Percentiles rank a stretch among this genome's conserved stretches.
phyloP scores from a whole-genome alignment of 2,113 vertebrate species.

The Gracilinanus agilis region DNA sequence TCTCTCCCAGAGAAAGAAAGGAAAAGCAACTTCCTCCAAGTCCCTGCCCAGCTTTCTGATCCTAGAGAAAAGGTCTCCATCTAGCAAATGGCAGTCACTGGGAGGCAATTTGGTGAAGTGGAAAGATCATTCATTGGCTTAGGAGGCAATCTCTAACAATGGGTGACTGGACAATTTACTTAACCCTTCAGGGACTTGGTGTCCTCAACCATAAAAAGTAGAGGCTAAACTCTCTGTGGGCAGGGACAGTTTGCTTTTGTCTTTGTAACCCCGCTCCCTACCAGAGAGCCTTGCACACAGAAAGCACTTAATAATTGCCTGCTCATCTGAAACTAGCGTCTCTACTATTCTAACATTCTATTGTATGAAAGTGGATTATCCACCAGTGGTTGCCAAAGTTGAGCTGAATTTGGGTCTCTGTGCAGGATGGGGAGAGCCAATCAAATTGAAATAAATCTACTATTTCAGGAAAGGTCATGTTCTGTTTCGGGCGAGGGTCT shows the following conservation, averaged over 20 bases:
- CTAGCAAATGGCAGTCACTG: background rate
- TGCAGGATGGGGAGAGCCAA: background rate
- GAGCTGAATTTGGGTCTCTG: no score
- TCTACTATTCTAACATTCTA: background rate
- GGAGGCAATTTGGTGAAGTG: background rate
- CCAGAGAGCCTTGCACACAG: background rate
- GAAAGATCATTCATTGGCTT: background rate
- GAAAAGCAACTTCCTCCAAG: background rate
- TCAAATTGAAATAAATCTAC: background rate
- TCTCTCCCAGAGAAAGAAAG: background rate
- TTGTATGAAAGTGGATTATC: background rate
- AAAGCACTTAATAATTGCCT: background rate
- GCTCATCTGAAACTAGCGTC: background rate
- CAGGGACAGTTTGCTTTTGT: background rate
- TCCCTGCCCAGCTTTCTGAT: background rate
- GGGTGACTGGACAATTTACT: background rate
- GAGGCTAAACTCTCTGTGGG: background rate
- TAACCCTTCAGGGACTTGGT: background rate
- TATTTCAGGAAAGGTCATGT: background rate
- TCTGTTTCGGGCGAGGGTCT: rapidly evolving
- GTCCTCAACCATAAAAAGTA: background rate
- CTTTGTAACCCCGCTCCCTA: background rate
- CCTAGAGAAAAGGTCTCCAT: background rate
- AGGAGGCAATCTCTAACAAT: background rate
- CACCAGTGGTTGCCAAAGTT: background rate